Evolutionary conservation across 37 sponge, comb jelly and placozoan genomes (phyloP).

Genomic region (Theonella swinhoei): DNA sequence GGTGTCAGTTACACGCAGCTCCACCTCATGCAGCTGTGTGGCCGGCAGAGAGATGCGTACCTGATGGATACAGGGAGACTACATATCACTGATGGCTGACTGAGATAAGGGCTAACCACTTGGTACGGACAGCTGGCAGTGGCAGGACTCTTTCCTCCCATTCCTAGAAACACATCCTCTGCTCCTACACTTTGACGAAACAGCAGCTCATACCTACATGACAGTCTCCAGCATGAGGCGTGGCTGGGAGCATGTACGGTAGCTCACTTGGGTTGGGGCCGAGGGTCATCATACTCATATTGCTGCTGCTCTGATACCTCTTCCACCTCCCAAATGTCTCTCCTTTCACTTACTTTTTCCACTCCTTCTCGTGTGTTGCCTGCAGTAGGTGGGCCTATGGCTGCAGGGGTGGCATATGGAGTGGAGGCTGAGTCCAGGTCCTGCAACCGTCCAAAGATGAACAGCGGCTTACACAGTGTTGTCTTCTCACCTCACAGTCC

Average conservation of each 20-base stretch:
- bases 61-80: constrained; percentile 15
- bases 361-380: not conserved
- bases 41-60: constrained; percentile 73
- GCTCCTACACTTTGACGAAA: constrained; percentile 77
- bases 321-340: constrained; percentile 73
- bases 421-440: constrained; percentile 30
- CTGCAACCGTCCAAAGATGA: constrained; percentile 2
- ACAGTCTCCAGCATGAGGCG: not conserved
- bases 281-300: constrained; percentile 65
- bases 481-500: not conserved
- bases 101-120: constrained; percentile 53
- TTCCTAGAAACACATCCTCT: constrained; percentile 94
- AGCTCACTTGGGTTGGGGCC: constrained; percentile 86
- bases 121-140: constrained; percentile 88
- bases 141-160: constrained; percentile 80
- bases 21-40: constrained; percentile 63
- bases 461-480: not conserved
- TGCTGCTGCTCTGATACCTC: constrained; percentile 48
- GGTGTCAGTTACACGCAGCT: constrained; percentile 75
- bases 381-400: constrained; percentile 55
- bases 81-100: not conserved
- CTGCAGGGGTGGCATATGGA: constrained; percentile 69
- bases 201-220: constrained; percentile 72
- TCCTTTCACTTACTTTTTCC: not conserved
- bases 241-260: not conserved